Evolutionary conservation across 2,888 invertebrate genomes (phyloP).

Genomic region (Euphydryas editha): DNA sequence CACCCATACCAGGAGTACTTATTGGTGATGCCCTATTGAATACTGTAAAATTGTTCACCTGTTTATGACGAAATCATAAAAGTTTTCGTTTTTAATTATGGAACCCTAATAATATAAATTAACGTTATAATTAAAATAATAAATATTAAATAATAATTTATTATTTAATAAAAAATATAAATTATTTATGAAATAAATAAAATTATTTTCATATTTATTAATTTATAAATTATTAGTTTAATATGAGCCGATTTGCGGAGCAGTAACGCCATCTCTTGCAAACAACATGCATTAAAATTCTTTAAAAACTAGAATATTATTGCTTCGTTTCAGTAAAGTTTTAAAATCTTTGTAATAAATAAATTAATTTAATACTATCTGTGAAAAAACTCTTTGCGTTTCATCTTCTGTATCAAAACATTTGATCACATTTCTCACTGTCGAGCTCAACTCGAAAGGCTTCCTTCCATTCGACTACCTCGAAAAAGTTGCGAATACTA

Average conservation of each 20-base stretch:
- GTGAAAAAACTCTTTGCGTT: no score
- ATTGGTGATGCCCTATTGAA: background rate
- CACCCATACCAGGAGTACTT: no score
- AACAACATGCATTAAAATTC: background rate
- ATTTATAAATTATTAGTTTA: background rate
- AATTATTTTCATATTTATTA: background rate
- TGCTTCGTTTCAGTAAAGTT: background rate
- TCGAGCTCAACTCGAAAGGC: no score
- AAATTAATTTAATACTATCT: background rate
- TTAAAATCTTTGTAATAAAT: background rate
- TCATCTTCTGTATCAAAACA: no score
- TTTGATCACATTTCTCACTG: no score
- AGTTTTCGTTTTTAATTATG: background rate
- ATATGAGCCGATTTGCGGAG: background rate
- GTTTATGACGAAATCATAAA: background rate
- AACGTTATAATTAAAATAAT: no score
- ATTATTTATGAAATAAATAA: background rate
- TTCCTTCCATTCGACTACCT: no score
- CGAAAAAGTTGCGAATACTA: no score
- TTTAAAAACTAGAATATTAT: background rate
- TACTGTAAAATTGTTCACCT: background rate
- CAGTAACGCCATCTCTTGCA: slow-evolving; percentile 3
- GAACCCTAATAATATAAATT: background rate
- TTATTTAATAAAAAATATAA: slow-evolving; percentile 2
- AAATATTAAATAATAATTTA: no score